Evolutionary conservation across 2,888 invertebrate genomes (phyloP).

Genomic region (Noctuana brunneofusca): DNA sequence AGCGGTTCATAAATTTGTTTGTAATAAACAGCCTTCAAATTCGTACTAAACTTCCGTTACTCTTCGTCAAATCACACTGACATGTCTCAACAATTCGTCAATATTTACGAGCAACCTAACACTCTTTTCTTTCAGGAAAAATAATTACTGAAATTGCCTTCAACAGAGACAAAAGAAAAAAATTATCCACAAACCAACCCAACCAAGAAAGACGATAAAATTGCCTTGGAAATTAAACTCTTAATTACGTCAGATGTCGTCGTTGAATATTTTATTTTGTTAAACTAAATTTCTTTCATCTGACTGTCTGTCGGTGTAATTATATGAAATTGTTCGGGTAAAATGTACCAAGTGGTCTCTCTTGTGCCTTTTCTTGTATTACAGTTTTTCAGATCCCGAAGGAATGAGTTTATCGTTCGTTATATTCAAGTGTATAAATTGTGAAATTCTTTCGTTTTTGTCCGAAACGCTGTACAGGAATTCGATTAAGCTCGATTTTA

Average conservation of each 20-base stretch:
- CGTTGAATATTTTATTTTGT: constrained; percentile 39
- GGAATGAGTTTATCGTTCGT: constrained; percentile 25
- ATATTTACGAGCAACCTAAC: background rate
- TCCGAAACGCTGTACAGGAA: background rate
- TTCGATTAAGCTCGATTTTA: constrained; percentile 5
- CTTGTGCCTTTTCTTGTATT: constrained; percentile 27
- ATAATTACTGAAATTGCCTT: constrained; percentile 43
- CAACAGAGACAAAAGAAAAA: constrained; percentile 37
- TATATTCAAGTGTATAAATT: constrained; percentile 24
- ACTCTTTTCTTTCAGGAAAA: background rate
- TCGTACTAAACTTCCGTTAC: background rate
- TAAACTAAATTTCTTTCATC: constrained; percentile 35
- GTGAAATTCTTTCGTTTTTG: background rate
- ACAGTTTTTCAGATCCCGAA: constrained; percentile 19
- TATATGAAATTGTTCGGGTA: constrained; percentile 25
- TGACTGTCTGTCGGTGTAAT: constrained; percentile 18
- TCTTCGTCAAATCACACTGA: background rate
- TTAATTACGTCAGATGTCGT: constrained; percentile 39
- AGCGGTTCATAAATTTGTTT: no score
- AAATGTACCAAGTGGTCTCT: constrained; percentile 17
- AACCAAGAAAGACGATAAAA: constrained; percentile 39
- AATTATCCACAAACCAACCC: constrained; percentile 21
- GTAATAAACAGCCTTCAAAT: background rate
- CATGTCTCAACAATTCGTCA: background rate
- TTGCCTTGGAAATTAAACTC: constrained; percentile 39